A percentile compares a stretch with the other conserved stretches of the same genome.
These are phyloP conservation scores for Zaprionus africanus DNA, from an alignment of 1,140 invertebrate genomes.

Conservation along the genomic window DNA sequence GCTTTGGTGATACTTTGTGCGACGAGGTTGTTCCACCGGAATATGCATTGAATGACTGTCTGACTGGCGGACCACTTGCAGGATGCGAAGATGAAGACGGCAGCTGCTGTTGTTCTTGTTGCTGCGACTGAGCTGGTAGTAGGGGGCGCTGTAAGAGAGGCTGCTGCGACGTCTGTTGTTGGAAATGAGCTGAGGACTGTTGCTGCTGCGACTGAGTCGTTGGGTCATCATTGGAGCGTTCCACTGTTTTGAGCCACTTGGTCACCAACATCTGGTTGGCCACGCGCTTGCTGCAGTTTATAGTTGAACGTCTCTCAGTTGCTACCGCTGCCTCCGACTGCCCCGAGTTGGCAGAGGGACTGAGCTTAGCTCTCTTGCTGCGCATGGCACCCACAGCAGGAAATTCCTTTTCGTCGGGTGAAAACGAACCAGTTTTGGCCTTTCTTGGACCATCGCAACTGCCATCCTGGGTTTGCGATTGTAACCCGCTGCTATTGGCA, in stretches of 20 bases:
- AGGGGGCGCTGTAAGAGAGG: neutral
- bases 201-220: neutral
- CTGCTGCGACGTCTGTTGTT: neutral
- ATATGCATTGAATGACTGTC: neutral
- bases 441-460: neutral
- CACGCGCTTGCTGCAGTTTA: neutral
- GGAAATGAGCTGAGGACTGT: neutral
- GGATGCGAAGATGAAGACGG: neutral
- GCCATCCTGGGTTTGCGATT: neutral
- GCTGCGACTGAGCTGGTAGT: slow-evolving; percentile 7
- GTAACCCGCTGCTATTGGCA: neutral
- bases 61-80: neutral
- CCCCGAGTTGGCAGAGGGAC: neutral
- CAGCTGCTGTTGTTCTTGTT: neutral
- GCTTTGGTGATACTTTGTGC: neutral
- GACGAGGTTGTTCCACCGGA: no score
- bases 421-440: neutral
- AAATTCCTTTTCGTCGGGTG: slow-evolving; percentile 28
- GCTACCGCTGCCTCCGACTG: neutral
- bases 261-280: neutral
- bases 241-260: neutral
- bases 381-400: slow-evolving; percentile 33
- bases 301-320: neutral
- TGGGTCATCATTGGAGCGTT: neutral
- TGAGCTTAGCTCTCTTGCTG: slow-evolving; percentile 12